These are phyloP conservation scores for Formica selysi DNA, from an alignment of 1,140 invertebrate genomes.

Conservation along the genomic window DNA sequence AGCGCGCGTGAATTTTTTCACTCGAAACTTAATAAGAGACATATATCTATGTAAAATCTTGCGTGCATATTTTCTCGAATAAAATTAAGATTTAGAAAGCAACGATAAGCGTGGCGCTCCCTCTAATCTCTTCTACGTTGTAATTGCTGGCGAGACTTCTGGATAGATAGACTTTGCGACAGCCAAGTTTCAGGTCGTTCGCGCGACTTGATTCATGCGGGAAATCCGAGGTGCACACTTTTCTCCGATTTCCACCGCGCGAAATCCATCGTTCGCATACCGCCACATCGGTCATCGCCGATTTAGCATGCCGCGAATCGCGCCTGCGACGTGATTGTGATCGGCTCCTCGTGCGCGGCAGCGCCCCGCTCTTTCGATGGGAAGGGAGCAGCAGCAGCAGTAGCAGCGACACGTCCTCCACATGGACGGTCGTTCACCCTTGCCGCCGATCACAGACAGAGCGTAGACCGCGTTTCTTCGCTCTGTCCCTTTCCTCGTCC, in stretches of 20 bases:
- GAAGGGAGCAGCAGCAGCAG: constrained; percentile 36
- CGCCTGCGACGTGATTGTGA: constrained; percentile 31
- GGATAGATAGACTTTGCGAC: neutral
- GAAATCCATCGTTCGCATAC: constrained; percentile 41
- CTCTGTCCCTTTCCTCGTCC: constrained; percentile 69
- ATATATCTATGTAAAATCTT: neutral
- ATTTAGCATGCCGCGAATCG: constrained; percentile 60
- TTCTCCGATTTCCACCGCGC: constrained; percentile 30
- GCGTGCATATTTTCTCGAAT: neutral
- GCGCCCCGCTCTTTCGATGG: constrained; percentile 39
- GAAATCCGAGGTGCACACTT: neutral
- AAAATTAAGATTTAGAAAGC: neutral
- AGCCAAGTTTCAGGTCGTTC: neutral
- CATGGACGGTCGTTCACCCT: constrained; percentile 81
- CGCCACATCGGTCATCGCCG: constrained; percentile 4
- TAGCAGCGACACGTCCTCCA: constrained; percentile 74
- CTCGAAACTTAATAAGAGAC: no score
- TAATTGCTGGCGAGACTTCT: no score
- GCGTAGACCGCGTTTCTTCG: constrained; percentile 79
- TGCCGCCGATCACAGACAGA: constrained; percentile 78
- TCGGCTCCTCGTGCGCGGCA: constrained; percentile 21
- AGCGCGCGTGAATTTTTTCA: neutral
- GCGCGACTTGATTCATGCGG: neutral
- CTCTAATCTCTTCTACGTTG: no score
- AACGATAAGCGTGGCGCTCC: no score